Evolutionary conservation across 2,113 vertebrate species (phyloP).

Genomic region (Triplophysa siluroides): DNA sequence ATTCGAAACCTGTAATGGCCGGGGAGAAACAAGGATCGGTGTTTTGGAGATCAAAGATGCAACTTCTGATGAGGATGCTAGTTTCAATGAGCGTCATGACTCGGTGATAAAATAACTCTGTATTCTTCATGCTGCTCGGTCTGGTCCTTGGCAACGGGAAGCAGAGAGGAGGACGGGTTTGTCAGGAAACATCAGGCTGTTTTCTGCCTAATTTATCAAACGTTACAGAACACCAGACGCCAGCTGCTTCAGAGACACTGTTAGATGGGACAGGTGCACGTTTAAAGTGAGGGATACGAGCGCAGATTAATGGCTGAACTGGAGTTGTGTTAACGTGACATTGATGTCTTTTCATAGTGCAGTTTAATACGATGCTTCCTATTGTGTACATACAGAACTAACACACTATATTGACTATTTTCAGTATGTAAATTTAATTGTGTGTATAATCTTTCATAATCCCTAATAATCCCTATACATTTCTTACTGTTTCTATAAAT

Average conservation of each 20-base stretch:
- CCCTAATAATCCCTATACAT: no score
- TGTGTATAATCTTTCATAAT: no score
- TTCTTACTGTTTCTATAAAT: no score
- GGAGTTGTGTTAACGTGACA: neutral
- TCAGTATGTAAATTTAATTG: no score
- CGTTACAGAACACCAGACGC: neutral
- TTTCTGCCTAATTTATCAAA: conserved; percentile 38
- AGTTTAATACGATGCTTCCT: no score
- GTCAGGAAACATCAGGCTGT: conserved; percentile 15
- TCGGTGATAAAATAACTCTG: conserved; percentile 59
- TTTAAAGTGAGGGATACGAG: no score
- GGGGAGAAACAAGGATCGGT: neutral
- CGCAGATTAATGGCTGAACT: neutral
- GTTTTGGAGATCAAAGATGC: neutral
- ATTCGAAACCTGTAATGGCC: neutral
- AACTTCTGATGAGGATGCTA: neutral
- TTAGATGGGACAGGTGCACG: no score
- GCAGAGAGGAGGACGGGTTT: conserved; percentile 36
- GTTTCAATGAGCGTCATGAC: conserved; percentile 7
- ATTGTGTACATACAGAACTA: neutral
- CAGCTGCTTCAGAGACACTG: conserved; percentile 12
- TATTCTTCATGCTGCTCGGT: conserved; percentile 59
- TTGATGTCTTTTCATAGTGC: no score
- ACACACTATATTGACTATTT: no score
- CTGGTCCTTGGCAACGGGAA: conserved; percentile 20